phyloP scores from a whole-genome alignment of 2,797 vertebrate species.

The Enteromius afrohamiltoni region DNA sequence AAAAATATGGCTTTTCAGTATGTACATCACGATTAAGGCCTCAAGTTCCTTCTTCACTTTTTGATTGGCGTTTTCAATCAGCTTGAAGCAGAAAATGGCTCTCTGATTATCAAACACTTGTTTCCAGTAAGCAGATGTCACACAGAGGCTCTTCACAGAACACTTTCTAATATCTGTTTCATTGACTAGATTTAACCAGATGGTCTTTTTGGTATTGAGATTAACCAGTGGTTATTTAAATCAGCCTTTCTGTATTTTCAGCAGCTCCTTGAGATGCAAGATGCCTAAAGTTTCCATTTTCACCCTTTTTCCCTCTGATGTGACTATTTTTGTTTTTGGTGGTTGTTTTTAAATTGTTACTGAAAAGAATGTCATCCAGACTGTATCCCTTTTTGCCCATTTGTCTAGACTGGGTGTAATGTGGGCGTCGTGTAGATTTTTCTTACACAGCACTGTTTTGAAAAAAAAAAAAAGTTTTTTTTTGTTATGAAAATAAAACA shows the following conservation, averaged over 20 bases:
- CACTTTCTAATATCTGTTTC: conserved; percentile 17
- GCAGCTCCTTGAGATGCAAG: background rate
- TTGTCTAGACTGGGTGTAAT: conserved; percentile 63
- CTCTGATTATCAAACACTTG: conserved; percentile 21
- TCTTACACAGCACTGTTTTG: conserved; percentile 82
- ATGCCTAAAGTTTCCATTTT: conserved; percentile 26
- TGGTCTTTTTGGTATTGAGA: background rate
- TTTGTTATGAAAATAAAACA: conserved; percentile 83
- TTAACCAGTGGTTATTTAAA: conserved; percentile 10
- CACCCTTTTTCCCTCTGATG: conserved; percentile 31
- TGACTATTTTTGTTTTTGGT: conserved; percentile 29
- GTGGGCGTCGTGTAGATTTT: conserved; percentile 80
- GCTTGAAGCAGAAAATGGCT: conserved; percentile 18
- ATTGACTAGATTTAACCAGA: background rate
- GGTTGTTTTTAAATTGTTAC: conserved; percentile 52
- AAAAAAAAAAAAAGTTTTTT: conserved; percentile 72
- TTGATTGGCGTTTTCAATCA: conserved; percentile 31
- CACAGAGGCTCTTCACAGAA: conserved; percentile 4
- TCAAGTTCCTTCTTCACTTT: conserved; percentile 44
- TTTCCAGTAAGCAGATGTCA: background rate
- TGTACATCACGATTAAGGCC: conserved; percentile 46
- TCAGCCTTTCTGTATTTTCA: background rate
- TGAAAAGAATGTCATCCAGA: conserved; percentile 55
- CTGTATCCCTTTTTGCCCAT: conserved; percentile 49
- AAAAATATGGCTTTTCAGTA: conserved; percentile 39